Conservation (phyloP, 2,113 vertebrate genomes). For the Scatophagus argus region DNA sequence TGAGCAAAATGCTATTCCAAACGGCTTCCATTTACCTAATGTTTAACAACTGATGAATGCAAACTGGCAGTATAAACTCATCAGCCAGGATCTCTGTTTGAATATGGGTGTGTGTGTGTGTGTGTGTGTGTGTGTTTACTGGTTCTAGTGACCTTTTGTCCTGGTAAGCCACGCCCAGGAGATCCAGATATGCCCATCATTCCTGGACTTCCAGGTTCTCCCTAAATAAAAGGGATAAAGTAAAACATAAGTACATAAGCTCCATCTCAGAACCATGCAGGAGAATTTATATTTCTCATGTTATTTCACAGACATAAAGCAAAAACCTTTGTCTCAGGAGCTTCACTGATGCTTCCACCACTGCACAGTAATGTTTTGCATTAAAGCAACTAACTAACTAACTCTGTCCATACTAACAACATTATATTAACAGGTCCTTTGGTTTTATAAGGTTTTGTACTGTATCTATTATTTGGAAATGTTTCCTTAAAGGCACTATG, state of each 20-base stretch:
- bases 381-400: no score
- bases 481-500: no score
- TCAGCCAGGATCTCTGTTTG: no score
- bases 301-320: not conserved
- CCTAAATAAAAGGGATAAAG: constrained; percentile 65
- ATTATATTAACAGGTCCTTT: no score
- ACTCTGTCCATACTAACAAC: no score
- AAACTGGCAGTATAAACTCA: no score
- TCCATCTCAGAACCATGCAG: not conserved
- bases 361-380: not conserved
- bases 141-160: constrained; percentile 74
- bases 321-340: not conserved
- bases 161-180: constrained; percentile 72
- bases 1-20: no score
- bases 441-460: no score
- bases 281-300: not conserved
- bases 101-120: not conserved
- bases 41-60: no score
- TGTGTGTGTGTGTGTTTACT: not conserved
- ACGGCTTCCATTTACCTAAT: no score
- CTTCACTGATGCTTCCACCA: not conserved
- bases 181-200: constrained; percentile 73
- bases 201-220: constrained; percentile 80
- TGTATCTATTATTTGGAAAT: no score
- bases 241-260: not conserved